Evolutionary conservation across 2,113 vertebrate genomes (phyloP).

Genomic region (Felis catus): F.catus_Fca126_mat1.0 CM031411.1:80994001-80994500

Average conservation of each 20-base stretch:
- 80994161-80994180: conserved; percentile 14
- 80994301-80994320: not conserved
- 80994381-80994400: not conserved
- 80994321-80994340: not conserved
- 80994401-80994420: conserved; percentile 4
- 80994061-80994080: not conserved
- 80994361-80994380: not conserved
- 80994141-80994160: not conserved
- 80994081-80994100: not conserved
- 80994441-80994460: not conserved
- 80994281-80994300: not conserved
- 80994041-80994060: not conserved
- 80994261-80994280: not conserved
- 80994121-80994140: not conserved
- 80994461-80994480: not conserved
- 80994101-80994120: not conserved
- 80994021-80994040: not conserved
- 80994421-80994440: not conserved
- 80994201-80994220: not conserved
- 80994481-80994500: not conserved
- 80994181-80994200: not conserved
- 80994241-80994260: not conserved
- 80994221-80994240: not conserved
- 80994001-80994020: conserved; percentile 22
- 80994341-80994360: not conserved